Conservation (phyloP, 2,888 invertebrate species). For the Tipula vernalis region DNA sequence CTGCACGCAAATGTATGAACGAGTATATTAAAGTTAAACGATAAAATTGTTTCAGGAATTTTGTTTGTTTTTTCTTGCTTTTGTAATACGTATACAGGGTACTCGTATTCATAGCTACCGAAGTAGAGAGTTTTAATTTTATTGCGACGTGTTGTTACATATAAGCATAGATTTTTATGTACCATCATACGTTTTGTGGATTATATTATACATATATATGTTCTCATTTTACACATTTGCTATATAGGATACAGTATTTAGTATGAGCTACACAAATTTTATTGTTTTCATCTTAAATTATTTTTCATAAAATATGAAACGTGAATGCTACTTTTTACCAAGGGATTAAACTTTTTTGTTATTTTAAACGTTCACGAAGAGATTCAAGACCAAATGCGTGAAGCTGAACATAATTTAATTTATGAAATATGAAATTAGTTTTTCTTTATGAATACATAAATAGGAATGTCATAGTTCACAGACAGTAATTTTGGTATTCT, state of each 20-base stretch:
- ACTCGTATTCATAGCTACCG: not conserved
- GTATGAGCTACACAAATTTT: not conserved
- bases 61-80: not conserved
- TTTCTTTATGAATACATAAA: not conserved
- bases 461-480: not conserved
- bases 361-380: not conserved
- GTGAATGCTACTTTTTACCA: not conserved
- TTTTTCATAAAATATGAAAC: not conserved
- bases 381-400: not conserved
- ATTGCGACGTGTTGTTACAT: not conserved
- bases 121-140: not conserved
- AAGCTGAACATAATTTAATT: not conserved
- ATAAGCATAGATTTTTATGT: not conserved
- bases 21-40: not conserved
- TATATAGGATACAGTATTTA: not conserved
- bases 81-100: not conserved
- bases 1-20: not conserved
- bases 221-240: too few species aligned
- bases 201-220: not conserved
- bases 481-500: not conserved
- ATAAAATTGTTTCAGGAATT: not conserved
- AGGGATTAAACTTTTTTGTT: not conserved
- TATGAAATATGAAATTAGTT: not conserved
- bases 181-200: not conserved
- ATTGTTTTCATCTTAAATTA: not conserved